Evolutionary conservation across 2,797 vertebrate genomes (phyloP), one percentile per base, ranked within the genome.

Genomic region (Sebastes taczanowskii): DNA sequence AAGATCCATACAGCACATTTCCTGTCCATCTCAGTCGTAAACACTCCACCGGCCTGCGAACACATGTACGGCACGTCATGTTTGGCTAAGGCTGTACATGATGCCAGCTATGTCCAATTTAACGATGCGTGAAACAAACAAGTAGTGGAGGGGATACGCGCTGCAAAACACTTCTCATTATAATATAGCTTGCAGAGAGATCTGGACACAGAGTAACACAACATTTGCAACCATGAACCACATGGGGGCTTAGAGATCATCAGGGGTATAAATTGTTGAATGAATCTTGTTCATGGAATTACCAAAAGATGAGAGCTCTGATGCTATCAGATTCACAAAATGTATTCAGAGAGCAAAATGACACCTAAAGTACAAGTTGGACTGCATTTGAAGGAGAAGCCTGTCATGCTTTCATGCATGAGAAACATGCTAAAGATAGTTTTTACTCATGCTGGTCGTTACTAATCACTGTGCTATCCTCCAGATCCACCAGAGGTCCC

Each of bases 1-100:
- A 68, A 76, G 23, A 11, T 72, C 52, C 72, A 75, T 49, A 73
- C 30, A 53, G 53, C 49, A 72, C 53, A 67, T 83, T 86, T 88
- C 82, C 77, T 82, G 80, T 61, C 11, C 35, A 3, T 23, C 55
- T 29, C n/a, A 4, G 66, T 38, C 7, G 4, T 79, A 86, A 87
- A 86, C 49, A 59, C 42, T 8, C 42, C 4, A 1, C 6, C 8
- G 4, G 5, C 35, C 59, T 13, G 30, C 32, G 11, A 30, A 64
- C 52, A 65, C 23, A 29, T 46, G 16, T 18, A 49, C 3, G 7
- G n/a, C 63, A 14, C 4, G 10, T 23, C 22, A 5, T 68, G 75
- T 80, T 84, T 73, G 64, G 70, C 49, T 5, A 23, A 30, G 27
- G 22, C 76, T 7, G 49, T 4, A 22, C 22, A 67, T 1, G 25